Evolutionary conservation across 2,888 invertebrate species (phyloP).

Genomic region (Dryadula phaetusa): DNA sequence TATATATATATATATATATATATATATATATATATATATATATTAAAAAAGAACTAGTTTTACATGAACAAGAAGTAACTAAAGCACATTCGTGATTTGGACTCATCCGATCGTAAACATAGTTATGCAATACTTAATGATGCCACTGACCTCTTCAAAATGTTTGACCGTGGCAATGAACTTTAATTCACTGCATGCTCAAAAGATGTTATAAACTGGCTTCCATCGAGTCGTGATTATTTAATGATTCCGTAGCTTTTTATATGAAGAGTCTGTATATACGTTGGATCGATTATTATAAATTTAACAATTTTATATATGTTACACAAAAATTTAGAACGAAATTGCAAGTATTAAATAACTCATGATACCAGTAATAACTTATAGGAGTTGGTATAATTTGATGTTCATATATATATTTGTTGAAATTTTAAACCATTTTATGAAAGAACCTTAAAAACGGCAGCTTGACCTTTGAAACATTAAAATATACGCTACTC

Average conservation of each 20-base stretch:
- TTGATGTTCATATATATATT: neutral
- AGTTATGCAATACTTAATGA: conserved; percentile 47
- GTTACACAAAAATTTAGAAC: neutral
- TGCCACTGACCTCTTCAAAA: conserved; percentile 51
- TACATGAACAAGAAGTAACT: conserved; percentile 5
- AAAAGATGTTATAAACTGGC: conserved; percentile 26
- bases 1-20: too few species aligned
- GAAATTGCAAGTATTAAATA: neutral
- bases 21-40: too few species aligned
- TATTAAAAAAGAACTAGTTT: neutral
- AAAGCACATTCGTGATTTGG: neutral
- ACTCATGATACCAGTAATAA: neutral
- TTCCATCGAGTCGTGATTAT: conserved; percentile 13
- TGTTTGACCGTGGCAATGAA: conserved; percentile 68
- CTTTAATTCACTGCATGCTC: conserved; percentile 45
- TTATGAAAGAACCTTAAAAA: neutral
- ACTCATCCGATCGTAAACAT: conserved; percentile 32
- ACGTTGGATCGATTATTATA: too few species aligned
- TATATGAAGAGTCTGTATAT: too few species aligned
- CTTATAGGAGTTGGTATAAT: neutral
- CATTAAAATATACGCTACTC: conserved; percentile 12
- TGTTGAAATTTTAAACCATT: neutral
- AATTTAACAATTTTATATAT: too few species aligned
- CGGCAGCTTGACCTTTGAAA: conserved; percentile 8
- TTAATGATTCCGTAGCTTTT: neutral